These are phyloP conservation scores for Scelioninae gen. 1 DNA, from an alignment of 2,888 invertebrate species.

Conservation along the genomic window DNA sequence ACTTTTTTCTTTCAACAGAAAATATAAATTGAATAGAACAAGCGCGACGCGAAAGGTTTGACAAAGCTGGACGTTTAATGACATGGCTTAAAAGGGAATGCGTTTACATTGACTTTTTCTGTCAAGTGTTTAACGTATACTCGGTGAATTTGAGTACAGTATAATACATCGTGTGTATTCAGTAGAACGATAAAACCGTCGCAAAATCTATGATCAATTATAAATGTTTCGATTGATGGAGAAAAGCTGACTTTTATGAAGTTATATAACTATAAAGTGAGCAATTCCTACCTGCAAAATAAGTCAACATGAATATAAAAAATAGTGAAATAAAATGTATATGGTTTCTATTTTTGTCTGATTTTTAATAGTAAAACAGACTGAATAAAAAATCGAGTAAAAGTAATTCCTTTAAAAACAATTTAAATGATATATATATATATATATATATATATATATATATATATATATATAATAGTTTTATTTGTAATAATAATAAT, in stretches of 20 bases:
- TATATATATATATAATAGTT: too few relatives aligned
- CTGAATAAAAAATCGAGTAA: too few relatives aligned
- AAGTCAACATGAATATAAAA: neutral
- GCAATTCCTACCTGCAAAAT: neutral
- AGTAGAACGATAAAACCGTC: constrained; percentile 1
- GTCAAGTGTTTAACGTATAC: constrained; percentile 16
- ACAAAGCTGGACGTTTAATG: constrained; percentile 43
- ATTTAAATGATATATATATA: too few relatives aligned
- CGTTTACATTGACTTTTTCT: constrained; percentile 34
- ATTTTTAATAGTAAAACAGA: too few relatives aligned
- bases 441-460: too few relatives aligned
- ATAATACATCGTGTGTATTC: neutral
- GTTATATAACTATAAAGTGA: neutral
- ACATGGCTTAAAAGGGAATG: constrained; percentile 42
- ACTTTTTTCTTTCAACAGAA: constrained; percentile 17
- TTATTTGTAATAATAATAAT: too few relatives aligned
- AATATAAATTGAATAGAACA: constrained; percentile 41
- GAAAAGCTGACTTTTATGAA: too few relatives aligned
- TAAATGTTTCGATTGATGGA: neutral
- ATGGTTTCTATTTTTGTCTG: too few relatives aligned
- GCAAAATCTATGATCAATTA: constrained; percentile 19
- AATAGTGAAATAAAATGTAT: too few relatives aligned
- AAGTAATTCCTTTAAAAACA: too few relatives aligned
- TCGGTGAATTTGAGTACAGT: constrained; percentile 21
- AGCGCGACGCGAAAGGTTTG: constrained; percentile 33